Evolutionary conservation across 1,140 invertebrate genomes (phyloP).

Genomic region (Lerema accius): DNA sequence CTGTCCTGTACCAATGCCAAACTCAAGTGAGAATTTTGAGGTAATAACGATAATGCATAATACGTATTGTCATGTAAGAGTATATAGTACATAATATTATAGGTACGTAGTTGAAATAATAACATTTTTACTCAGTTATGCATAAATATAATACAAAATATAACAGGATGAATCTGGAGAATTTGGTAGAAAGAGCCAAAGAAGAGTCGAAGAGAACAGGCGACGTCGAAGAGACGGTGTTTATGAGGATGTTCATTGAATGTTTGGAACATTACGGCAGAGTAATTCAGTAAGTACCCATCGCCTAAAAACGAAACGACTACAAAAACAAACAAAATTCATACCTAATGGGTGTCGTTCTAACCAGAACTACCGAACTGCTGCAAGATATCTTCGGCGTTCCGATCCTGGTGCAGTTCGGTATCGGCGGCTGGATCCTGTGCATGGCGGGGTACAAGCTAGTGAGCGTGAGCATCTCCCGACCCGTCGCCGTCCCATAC

Average conservation of each 20-base stretch:
- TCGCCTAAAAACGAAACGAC: no score
- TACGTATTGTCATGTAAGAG: no score
- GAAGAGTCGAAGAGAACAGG: no score
- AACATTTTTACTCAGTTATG: background rate
- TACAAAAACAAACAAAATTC: no score
- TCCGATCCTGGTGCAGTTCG: slow-evolving; percentile 65
- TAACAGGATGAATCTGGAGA: slow-evolving; percentile 14
- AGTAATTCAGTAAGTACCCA: no score
- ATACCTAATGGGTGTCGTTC: background rate
- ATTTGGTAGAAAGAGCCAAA: no score
- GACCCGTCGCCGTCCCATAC: background rate
- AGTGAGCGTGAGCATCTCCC: slow-evolving; percentile 55
- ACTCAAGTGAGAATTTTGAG: slow-evolving; percentile 63
- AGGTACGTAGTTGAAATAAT: background rate
- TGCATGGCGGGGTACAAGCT: slow-evolving; percentile 73
- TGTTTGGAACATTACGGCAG: no score
- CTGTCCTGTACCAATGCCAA: slow-evolving; percentile 63
- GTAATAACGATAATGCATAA: slow-evolving; percentile 34
- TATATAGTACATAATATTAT: no score
- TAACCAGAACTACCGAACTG: slow-evolving; percentile 45
- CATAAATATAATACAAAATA: no score
- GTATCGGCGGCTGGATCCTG: slow-evolving; percentile 68
- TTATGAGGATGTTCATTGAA: no score
- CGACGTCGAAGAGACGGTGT: no score
- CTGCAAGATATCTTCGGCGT: slow-evolving; percentile 62